Evolutionary conservation across 2,888 invertebrate genomes (phyloP), one percentile per base, ranked within the genome.

Genomic region (Philopedon plagiatum): DNA sequence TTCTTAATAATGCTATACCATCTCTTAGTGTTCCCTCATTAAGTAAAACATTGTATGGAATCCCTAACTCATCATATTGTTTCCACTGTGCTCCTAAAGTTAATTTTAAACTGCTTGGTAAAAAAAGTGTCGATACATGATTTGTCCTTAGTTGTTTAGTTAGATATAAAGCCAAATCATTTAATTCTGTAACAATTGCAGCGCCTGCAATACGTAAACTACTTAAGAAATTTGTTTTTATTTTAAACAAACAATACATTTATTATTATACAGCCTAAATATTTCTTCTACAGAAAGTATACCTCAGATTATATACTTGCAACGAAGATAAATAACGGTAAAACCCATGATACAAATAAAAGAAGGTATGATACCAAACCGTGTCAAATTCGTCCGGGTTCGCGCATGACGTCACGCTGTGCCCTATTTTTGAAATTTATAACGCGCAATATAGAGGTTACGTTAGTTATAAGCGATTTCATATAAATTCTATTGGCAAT

Each of bases 21-120:
- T 89, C 90, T 76, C 88, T 88, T 5, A 95, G 86, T 11, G 93
- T 92, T 15, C 87, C 86, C 70, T 91, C 90, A 80, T 90, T 88
- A 15, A 96, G 84, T n/a, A 92, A 86, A 61, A 94, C 87, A 34
- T 90, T 91, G 81, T 93, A 95, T 5, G 93, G 92, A 7, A 95
- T 88, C 1, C 94, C 94, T 64, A 91, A 81, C 77, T 87, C 85
- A 81, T 91, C 90, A 82, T 87, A 87, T 73, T 88, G 87, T 15
- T 76, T 75, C 81, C 89, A 86, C 83, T 76, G 88, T 76, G 79
- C 76, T 54, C 86, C 87, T 63, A 86, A 84, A 76, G 80, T 81
- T 68, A 77, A 83, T 78, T 76, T 85, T 37, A 76, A 81, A 74
- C 81, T 80, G 61, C 82, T 82, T 32, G 84, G 80, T 19, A 86